Conservation (phyloP, 2,113 vertebrate genomes). For the Boulengeromyrus knoepffleri region DNA sequence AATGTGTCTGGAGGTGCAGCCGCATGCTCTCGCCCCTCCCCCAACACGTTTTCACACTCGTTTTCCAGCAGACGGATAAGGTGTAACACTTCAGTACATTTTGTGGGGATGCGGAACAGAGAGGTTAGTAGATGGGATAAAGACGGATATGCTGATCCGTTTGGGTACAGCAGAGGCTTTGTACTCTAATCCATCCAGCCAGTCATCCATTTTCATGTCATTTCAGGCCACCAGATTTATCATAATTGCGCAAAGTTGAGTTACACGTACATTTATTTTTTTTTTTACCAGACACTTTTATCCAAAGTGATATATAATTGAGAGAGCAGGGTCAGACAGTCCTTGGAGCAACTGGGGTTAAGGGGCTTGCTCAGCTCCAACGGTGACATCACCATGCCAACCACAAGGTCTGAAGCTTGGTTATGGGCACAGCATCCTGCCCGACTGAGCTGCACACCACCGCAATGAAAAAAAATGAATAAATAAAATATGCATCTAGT, state of each 20-base stretch:
- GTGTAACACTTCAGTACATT: constrained; percentile 21
- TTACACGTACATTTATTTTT: background rate
- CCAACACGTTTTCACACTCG: background rate
- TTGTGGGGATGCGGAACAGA: background rate
- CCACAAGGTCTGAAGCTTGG: background rate
- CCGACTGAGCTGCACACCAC: background rate
- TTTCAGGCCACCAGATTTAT: background rate
- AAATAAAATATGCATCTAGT: background rate
- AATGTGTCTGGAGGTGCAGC: constrained; percentile 27
- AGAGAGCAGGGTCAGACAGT: background rate
- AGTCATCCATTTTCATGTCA: background rate
- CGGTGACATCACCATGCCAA: background rate
- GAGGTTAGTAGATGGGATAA: constrained; percentile 8
- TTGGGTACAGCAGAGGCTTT: constrained; percentile 1
- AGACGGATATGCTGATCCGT: background rate
- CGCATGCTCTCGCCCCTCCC: background rate
- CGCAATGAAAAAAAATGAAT: background rate
- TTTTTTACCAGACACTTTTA: background rate
- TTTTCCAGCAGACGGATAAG: constrained; percentile 18
- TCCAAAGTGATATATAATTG: background rate
- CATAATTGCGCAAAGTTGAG: background rate
- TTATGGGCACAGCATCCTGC: background rate
- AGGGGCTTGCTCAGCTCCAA: background rate
- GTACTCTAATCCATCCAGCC: background rate
- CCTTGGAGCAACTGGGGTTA: background rate